These are phyloP conservation scores for Ennomos erosarius DNA, from an alignment of 2,888 invertebrate species.

Conservation along the genomic window DNA sequence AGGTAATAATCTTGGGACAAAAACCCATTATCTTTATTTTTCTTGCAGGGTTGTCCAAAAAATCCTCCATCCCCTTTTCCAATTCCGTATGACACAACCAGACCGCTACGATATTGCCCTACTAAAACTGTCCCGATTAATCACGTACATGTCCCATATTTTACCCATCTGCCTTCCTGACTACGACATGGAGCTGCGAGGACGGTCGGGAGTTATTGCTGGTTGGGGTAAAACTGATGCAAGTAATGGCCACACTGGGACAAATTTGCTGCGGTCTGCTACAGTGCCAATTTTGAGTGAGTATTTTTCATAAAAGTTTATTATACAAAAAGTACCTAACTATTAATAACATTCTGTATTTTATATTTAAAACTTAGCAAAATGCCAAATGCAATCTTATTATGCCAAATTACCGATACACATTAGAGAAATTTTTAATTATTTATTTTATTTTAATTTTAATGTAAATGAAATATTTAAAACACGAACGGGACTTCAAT, in stretches of 20 bases:
- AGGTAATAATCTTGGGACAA: too few species aligned
- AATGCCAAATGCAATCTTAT: too few species aligned
- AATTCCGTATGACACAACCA: conserved; percentile 92
- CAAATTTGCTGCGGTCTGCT: conserved; percentile 92
- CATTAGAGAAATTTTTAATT: too few species aligned
- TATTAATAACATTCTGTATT: background rate
- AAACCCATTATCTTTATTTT: background rate
- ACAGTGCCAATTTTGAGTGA: conserved; percentile 92
- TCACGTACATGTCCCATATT: conserved; percentile 88
- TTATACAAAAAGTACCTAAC: background rate
- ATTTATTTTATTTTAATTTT: too few species aligned
- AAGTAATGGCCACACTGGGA: conserved; percentile 90
- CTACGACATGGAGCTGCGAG: conserved; percentile 64
- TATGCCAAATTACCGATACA: too few species aligned
- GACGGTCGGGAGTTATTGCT: conserved; percentile 86
- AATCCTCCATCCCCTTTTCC: conserved; percentile 92
- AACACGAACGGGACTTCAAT: too few species aligned
- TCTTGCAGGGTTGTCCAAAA: conserved; percentile 87
- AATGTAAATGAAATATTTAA: too few species aligned
- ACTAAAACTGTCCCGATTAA: conserved; percentile 88
- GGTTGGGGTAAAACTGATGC: conserved; percentile 94
- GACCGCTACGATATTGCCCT: conserved; percentile 93
- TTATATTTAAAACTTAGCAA: too few species aligned
- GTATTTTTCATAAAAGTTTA: conserved; percentile 40
- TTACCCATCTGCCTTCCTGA: conserved; percentile 92